Base-by-base conservation (phyloP, 2,797 vertebrate species). In the Melanotaenia nigrans region DNA sequence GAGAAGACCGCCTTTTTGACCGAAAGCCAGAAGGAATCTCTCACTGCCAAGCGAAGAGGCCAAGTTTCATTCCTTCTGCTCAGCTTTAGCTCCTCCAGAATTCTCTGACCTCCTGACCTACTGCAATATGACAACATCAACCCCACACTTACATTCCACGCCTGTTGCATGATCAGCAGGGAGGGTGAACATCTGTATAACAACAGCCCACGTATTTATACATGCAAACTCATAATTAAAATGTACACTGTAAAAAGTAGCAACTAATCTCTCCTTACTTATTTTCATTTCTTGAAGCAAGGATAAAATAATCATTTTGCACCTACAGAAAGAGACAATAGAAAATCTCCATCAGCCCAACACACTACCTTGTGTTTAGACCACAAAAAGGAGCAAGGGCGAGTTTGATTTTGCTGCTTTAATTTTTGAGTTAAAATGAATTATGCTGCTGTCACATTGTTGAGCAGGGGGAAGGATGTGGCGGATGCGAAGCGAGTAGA, bases 351-450 rank as follows among this genome's bases (percentile, higher is more conserved):
- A 22, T 59, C 30, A 71, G 55, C 71, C 63, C 11, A 55, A 54
- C 60, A 69, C 68, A 60, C 63, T 91, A 68, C n/a, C 18, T 71
- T 74, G 82, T 83, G 84, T 91, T 91, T 89, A 85, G 89, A 85
- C 81, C 67, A 73, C 88, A 86, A 87, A 85, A 86, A 77, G 84
- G 92, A 81, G 83, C 92, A 93, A 92, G 91, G 92, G 91, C 94
- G 92, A 90, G 89, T 93, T 90, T 85, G 92, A 82, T 91, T 82
- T 83, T 78, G 75, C 81, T 78, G 77, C 82, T 94, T 91, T 93
- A 84, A 84, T 79, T 84, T 92, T 90, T 94, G 94, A 94, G 87
- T 90, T 90, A 85, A 94, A 94, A 96, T 96, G 89, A 94, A 95
- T 96, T 94, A 93, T 84, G 83, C 81, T 86, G 89, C 86, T 91